Conservation (phyloP, 2,888 invertebrate species). For the Scaptomyza tumidula region DNA sequence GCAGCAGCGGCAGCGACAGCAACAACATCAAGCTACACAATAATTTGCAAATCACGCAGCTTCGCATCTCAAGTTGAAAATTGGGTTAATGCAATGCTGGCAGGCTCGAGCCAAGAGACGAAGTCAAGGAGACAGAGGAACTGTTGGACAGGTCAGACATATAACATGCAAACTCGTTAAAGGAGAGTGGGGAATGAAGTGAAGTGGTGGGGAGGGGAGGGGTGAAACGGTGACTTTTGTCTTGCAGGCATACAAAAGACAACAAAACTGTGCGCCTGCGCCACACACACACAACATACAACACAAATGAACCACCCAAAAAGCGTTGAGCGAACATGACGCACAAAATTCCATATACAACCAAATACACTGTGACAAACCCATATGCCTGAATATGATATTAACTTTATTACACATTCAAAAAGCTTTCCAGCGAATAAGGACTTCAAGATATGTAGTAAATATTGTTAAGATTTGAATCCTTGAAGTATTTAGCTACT, state of each 20-base stretch:
- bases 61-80: constrained; percentile 77
- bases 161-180: constrained; percentile 74
- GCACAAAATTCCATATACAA: constrained; percentile 70
- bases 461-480: not conserved
- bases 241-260: constrained; percentile 74
- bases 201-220: not conserved
- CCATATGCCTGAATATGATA: not conserved
- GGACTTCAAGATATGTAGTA: not conserved
- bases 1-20: constrained; percentile 20
- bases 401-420: not conserved
- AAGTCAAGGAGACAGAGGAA: constrained; percentile 19
- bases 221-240: constrained; percentile 63
- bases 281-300: constrained; percentile 56
- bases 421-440: too few relatives aligned
- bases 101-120: constrained; percentile 29
- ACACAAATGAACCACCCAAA: constrained; percentile 56
- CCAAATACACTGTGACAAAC: constrained; percentile 19
- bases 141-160: constrained; percentile 47
- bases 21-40: constrained; percentile 27
- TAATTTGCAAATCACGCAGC: constrained; percentile 81
- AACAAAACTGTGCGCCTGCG: constrained; percentile 65
- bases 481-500: not conserved
- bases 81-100: constrained; percentile 79
- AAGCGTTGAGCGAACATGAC: constrained; percentile 63
- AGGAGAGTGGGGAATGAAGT: not conserved